Percentiles rank a stretch among this genome's conserved stretches.
phyloP scores from a whole-genome alignment of 2,113 vertebrate species.

The Sciurus niger region DNA sequence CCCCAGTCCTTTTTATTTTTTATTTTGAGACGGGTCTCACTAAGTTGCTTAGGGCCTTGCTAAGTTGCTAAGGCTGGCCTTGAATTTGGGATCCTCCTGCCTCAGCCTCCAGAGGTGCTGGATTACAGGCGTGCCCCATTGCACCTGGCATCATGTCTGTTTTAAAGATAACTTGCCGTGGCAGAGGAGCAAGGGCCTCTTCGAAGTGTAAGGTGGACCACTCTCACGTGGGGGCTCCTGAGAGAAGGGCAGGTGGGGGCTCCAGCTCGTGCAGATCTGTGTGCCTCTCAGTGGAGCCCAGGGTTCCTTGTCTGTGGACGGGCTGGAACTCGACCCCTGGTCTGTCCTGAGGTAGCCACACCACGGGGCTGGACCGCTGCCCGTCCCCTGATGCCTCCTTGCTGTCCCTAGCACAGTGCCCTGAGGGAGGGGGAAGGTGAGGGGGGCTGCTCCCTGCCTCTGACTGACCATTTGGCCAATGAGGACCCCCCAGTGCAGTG shows the following conservation, averaged over 20 bases:
- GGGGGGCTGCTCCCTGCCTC: neutral
- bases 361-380: no score
- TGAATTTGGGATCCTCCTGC: no score
- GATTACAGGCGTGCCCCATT: no score
- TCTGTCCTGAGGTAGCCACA: neutral
- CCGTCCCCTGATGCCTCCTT: neutral
- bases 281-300: neutral
- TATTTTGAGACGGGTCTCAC: no score
- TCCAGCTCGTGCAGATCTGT: neutral
- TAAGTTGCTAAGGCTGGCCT: no score
- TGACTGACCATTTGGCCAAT: neutral
- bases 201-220: no score
- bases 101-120: no score
- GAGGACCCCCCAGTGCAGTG: accelerated
- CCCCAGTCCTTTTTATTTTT: no score
- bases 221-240: neutral
- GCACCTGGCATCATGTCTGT: no score
- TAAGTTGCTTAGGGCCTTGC: no score
- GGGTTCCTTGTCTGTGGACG: neutral
- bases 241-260: neutral
- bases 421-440: accelerated
- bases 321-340: neutral
- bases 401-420: accelerated
- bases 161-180: no score
- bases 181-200: no score